Base-by-base conservation (phyloP, 2,888 invertebrate genomes). In the Embidobia sp. region DNA sequence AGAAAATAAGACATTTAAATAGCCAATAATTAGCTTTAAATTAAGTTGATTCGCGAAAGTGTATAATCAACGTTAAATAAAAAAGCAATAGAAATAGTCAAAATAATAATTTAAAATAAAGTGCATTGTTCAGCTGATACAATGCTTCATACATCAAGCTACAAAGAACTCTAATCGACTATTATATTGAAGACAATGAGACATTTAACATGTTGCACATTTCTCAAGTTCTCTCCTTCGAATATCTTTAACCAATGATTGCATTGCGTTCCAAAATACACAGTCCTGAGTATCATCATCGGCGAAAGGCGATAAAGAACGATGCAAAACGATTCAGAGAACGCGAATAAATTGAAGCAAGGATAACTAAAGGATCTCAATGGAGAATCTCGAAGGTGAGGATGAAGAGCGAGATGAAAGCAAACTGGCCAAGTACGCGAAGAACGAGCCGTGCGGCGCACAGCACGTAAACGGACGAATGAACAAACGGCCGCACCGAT, bases 401-500 rank as follows among this genome's bases (percentile, higher is more conserved):
- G 77, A 79, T 77, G 78, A 70, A 51, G 77, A 76, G 69, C 51
- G 59, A 76, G 77, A 80, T 78, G 80, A 80, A 79, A 79, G 79
- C 61, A 49, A 76, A 26, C 66, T 59, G 69, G 72, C 69, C 53
- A 77, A 75, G 69, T 72, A 73, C 75, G 79, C 72, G 67, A 51
- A 16, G 64, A 70, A 74, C 74, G 66, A 59, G 69, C 73, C 79
- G 75, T 79, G 79, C 75, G 79, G 75, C 63, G 42, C 40, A 42
- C 46, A 49, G 33, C 31, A 29, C 51, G 59, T 53, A n/a, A n/a
- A n/a, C n/a, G n/a, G n/a, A n/a, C n/a, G n/a, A n/a, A n/a, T n/a
- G 66, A 49, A 75, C 72, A 67, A 75, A 76, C 57, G 75, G 59
- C 49, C 57, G 61, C 19, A 10, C 72, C 51, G 67, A 77, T 73